A percentile compares a stretch with the other conserved stretches of the same genome.
Evolutionary conservation across 2,888 invertebrate genomes (phyloP).

Genomic region (Melanchra persicariae): DNA sequence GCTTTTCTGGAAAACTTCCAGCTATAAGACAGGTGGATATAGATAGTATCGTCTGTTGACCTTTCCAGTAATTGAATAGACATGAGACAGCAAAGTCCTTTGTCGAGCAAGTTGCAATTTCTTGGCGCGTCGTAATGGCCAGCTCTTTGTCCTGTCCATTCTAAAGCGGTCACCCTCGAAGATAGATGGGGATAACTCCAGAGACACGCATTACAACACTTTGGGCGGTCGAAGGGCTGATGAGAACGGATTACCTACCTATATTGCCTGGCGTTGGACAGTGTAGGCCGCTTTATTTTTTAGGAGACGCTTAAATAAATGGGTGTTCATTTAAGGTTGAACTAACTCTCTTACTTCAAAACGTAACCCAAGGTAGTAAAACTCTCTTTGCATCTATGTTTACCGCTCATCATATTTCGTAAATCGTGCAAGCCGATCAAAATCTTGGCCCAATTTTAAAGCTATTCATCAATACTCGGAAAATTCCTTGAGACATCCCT

Average conservation of each 20-base stretch:
- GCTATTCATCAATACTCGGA: constrained; percentile 18
- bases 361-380: not conserved
- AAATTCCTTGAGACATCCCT: constrained; percentile 59
- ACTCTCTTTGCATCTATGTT: not conserved
- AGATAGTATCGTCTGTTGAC: constrained; percentile 73
- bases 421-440: not conserved
- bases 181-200: constrained; percentile 67
- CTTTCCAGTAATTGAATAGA: constrained; percentile 83
- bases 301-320: not conserved
- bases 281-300: constrained; percentile 40
- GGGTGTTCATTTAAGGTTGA: not conserved
- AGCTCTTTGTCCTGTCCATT: constrained; percentile 75
- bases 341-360: not conserved
- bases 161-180: constrained; percentile 69
- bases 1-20: constrained; percentile 4
- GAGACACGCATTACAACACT: constrained; percentile 52
- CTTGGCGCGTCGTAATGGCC: constrained; percentile 75
- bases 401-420: not conserved
- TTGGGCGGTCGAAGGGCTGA: constrained; percentile 49
- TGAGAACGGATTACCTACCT: constrained; percentile 41
- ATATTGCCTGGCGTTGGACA: constrained; percentile 38
- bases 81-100: constrained; percentile 82
- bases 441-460: constrained; percentile 16
- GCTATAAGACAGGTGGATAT: constrained; percentile 27
- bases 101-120: constrained; percentile 79